A percentile compares a stretch with the other conserved stretches of the same genome.
Conservation (phyloP, 35 echinoderm and acorn worm species). For the Ophioderma brevispina region DNA sequence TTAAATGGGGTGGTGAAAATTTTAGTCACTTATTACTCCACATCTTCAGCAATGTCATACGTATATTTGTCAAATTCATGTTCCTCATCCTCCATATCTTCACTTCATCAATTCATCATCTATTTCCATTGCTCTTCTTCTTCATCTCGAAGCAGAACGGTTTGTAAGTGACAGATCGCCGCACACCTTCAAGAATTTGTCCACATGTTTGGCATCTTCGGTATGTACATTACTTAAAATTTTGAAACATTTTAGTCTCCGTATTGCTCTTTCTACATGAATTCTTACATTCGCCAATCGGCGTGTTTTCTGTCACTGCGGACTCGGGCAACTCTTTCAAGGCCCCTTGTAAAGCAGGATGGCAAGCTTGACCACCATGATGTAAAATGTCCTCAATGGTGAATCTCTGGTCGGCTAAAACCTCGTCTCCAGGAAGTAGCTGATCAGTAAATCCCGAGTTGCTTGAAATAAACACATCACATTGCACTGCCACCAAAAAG, state of each 20-base stretch:
- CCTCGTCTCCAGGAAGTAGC: conserved; percentile 42
- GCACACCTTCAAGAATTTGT: no score
- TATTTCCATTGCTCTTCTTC: no score
- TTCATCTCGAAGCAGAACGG: no score
- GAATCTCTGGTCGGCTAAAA: conserved; percentile 29
- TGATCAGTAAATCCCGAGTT: conserved; percentile 20
- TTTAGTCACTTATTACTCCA: no score
- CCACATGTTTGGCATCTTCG: no score
- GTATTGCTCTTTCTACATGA: conserved; percentile 62
- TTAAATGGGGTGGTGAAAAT: no score
- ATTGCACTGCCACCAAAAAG: conserved; percentile 43
- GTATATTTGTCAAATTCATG: no score
- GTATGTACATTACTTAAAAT: conserved; percentile 23
- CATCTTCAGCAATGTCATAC: no score
- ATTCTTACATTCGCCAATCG: conserved; percentile 56
- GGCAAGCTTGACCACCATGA: conserved; percentile 29
- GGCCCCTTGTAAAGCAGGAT: conserved; percentile 45
- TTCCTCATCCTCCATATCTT: no score
- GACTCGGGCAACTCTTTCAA: conserved; percentile 35
- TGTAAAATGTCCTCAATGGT: conserved; percentile 47
- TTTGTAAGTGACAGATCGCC: no score
- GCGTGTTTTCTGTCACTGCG: conserved; percentile 25
- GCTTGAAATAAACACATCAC: conserved; percentile 34
- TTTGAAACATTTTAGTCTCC: conserved; percentile 36
- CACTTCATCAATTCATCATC: no score